Evolutionary conservation across 1,140 invertebrate genomes (phyloP).

Genomic region (Lucilia sericata): DNA sequence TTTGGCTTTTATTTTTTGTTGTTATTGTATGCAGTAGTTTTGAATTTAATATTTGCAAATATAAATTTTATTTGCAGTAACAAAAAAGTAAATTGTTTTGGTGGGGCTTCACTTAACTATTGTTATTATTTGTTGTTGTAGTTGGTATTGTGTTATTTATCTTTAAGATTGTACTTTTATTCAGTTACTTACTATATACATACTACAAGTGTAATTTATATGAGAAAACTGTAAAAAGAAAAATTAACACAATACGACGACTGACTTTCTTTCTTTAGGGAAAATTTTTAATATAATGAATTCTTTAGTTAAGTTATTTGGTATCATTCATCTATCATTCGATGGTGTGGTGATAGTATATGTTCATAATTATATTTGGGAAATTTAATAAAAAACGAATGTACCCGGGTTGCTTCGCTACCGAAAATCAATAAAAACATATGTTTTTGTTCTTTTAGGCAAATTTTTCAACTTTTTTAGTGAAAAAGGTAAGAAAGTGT

Average conservation of each 20-base stretch:
- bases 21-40: not conserved
- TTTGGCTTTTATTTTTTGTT: not conserved
- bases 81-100: not conserved
- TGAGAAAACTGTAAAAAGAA: not conserved
- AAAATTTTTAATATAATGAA: not conserved
- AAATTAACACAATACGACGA: conserved; percentile 10
- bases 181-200: not conserved
- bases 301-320: not conserved
- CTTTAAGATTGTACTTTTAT: not conserved
- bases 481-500: too few species aligned
- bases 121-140: too few species aligned
- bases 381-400: too few species aligned
- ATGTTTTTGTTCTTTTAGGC: too few species aligned
- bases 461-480: too few species aligned
- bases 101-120: not conserved
- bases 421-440: too few species aligned
- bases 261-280: conserved; percentile 4
- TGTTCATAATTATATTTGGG: not conserved
- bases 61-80: conserved; percentile 1
- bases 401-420: too few species aligned
- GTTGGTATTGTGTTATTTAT: not conserved
- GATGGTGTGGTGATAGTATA: not conserved
- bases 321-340: not conserved
- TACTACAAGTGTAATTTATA: not conserved
- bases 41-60: not conserved